Base-by-base conservation (phyloP, 2,113 vertebrate genomes). In the Gavia stellata region DNA sequence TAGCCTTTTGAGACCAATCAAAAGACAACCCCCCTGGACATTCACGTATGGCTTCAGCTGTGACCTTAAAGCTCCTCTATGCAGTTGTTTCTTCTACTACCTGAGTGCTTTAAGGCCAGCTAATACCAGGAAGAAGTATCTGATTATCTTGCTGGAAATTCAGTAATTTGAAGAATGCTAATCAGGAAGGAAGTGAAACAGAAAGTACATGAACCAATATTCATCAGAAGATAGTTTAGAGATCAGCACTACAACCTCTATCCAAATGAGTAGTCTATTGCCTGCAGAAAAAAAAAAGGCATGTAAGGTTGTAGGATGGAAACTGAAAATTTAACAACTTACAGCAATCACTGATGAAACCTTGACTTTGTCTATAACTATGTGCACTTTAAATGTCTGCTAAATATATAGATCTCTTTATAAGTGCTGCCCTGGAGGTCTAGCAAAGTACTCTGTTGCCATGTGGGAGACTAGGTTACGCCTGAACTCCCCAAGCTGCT, bases 171-270 rank as follows among this genome's bases (percentile, higher is more conserved):
- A 93, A 95, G 67, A 84, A 77, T 36, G 23, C 3, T 71, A 14
- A 89, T 86, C 86, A 71, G 71, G n/a, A 88, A 96, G 91, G 94
- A 94, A 96, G 91, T 71, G 25, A 95, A 95, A 96, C 6, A 80
- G 23, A 92, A 92, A 86, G 34, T 71, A 86, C 40, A 33, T 49
- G 72, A 94, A 87, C 9, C 31, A 59, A 66, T 87, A 93, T 42
- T 95, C 47, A 92, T 63, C 50, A 94, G 65, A 61, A 67, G 45
- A 36, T 24, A 70, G 42, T 40, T 67, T 14, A 73, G 14, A 89
- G 52, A 93, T 36, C 42, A 79, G 72, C n/a, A 67, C 53, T 78
- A 66, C 66, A 78, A 77, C 9, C 34, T 25, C 53, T 96, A 49
- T 47, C 56, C 47, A 92, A 88, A 94, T 53, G 34, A 93, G 36